Evolutionary conservation across 2,113 vertebrate species (phyloP), one percentile per base, ranked within the genome.

Genomic region (Myotis brandtii): DNA sequence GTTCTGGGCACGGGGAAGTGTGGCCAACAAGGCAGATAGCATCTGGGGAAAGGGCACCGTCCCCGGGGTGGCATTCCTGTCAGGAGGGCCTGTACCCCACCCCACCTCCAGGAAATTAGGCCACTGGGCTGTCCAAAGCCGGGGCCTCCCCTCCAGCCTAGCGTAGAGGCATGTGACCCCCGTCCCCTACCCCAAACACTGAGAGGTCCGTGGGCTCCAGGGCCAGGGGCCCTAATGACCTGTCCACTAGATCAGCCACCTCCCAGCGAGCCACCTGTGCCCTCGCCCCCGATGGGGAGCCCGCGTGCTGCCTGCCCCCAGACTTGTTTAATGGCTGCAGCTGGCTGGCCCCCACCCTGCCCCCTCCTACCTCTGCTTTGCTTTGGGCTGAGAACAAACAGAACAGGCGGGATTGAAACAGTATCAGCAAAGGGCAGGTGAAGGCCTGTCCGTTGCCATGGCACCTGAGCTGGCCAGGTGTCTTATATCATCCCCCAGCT

Each of bases 401-500:
- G 96, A 95, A 93, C 94, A 97, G 98, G 98, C 97, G 43, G 98
- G 99, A 98, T 98, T 98, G 98, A 98, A 98, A 98, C 97, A 91
- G 96, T 92, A 96, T 97, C 98, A 97, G 97, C 98, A 83, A 46
- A 92, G 98, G 99, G 99, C 99, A 99, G 99, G 99, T 98, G 98
- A 98, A 97, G 99, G 98, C 99, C 98, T 97, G 99, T 98, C 98
- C 92, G 98, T 99, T 98, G 98, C 99, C 98, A 98, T 98, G 98
- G 99, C 92, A 92, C 89, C 98, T 10, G 23, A 5, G 95, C 46
- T 48, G 96, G 94, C 96, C 98, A 97, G 81, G 98, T 98, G 97
- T 98, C 98, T 97, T 88, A 69, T 99, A 97, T 99, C 99, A 98
- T 97, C 97, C 98, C 98, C 98, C 97, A 95, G 98, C 99, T 99